Evolutionary conservation across 2,797 vertebrate genomes (phyloP), one percentile per base, ranked within the genome.

Genomic region (Oreortyx pictus): DNA sequence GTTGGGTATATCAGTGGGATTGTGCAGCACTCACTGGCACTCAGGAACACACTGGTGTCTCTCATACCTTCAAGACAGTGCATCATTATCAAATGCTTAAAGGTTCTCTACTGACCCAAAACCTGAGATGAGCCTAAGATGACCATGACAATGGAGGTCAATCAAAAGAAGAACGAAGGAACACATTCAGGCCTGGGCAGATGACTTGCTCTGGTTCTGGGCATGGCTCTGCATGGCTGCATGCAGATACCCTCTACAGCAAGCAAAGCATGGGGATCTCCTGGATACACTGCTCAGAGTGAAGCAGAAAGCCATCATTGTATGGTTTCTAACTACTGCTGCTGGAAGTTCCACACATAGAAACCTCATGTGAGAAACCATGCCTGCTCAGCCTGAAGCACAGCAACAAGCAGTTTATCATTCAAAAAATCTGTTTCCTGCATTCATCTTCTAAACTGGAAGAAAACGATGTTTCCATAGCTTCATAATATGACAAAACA

Each of bases 191-290:
- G 22, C 13, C 50, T 52, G 50, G 15, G 27, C 27, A 29, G 50
- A 29, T 17, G 50, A 52, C 14, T 29, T 52, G 15, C 50, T 52
- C 15, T 52, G 5, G 31, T 19, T 54, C 41, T 39, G 39, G 52
- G 25, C 29, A 70, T 1, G 1, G 5, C 59, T 78, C 49, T 14
- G 72, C 23, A 5, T 11, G 10, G 6, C 20, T 72, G 72, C 0
- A 0, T 9, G 15, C 24, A 71, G 19, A 27, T 66, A 13, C 19
- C 37, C 60, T 52, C 60, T 2, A 1, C 50, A 88, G 78, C 67
- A 82, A 72, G 67, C 67, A 78, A 25, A 19, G 47, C 5, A 3
- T 70, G 71, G 29, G 18, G 29, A 10, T 19, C n/a, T 59, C 39
- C 64, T 79, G 27, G 33, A 67, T 61, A 62, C 59, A 54, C 23